Base-by-base conservation (phyloP, 2,888 invertebrate species). In the Abscondita cerata region DNA sequence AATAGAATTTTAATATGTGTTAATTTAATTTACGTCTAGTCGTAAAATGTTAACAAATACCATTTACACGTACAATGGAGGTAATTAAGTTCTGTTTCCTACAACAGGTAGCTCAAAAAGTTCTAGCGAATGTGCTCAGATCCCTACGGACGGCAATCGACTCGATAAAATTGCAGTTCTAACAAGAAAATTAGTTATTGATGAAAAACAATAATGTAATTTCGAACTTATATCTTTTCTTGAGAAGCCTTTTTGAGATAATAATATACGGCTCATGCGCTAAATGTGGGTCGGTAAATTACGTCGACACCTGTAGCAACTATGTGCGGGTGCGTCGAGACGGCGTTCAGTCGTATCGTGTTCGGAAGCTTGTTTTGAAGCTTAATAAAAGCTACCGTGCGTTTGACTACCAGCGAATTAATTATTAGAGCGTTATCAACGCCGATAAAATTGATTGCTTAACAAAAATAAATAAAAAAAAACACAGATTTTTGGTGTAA, bases 281-380 rank as follows among this genome's bases (percentile, higher is more conserved):
- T 54, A 47, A 55, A 56, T 57, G 55, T 60, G 63, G 63, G 65
- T 63, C 62, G 65, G 60, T 63, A 66, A 54, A 50, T 52, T 46
- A 56, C 59, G 58, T 57, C 62, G 63, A 66, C 65, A 63, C 63
- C 65, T 66, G 65, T 62, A 66, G 62, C 65, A 53, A 59, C 53
- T 62, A 53, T 50, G 55, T 62, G 59, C 62, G 58, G 58, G 54
- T 54, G 62, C 65, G 59, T 54, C 59, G 59, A 54, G 59, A 59
- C 59, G 58, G 58, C 20, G 47, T 52, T 54, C 53, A 60, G 59
- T 60, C 59, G 53, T 50, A 60, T 50, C 54, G 53, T 51, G 54
- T 36, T 34, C 54, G 59, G 59, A 54, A 54, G 34, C 53, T 41
- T 40, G 54, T 48, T 54, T 59, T 47, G 13, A 41, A 36, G 25